phyloP scores from a whole-genome alignment of 1,140 invertebrate genomes.

The Lerema accius region DNA sequence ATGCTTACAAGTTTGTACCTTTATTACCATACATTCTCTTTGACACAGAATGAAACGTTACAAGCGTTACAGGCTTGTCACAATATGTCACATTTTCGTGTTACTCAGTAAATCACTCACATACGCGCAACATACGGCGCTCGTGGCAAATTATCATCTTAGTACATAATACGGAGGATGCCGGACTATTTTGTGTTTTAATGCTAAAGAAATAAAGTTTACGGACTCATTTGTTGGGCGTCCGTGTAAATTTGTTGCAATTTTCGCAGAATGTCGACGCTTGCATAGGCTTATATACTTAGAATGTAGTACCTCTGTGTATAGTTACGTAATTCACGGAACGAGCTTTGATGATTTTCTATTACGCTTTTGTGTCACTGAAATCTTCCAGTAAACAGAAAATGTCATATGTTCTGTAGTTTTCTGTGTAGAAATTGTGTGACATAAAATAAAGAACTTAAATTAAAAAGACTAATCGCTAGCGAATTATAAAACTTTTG shows the following conservation, averaged over 20 bases:
- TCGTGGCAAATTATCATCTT: neutral
- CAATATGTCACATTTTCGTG: neutral
- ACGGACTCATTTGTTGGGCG: neutral
- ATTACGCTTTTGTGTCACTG: neutral
- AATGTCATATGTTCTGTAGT: too few relatives aligned
- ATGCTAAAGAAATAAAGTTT: neutral
- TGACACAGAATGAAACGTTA: neutral
- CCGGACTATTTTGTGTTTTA: neutral
- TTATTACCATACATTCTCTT: slow-evolving; percentile 1
- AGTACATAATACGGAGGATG: neutral
- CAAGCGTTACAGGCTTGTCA: neutral
- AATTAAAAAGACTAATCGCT: too few relatives aligned
- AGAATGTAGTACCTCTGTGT: neutral
- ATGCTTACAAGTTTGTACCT: neutral
- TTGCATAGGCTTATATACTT: neutral
- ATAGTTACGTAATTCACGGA: neutral
- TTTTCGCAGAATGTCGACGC: neutral
- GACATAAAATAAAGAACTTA: too few relatives aligned
- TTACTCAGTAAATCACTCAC: neutral
- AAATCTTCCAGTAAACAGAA: too few relatives aligned
- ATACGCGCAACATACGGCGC: neutral
- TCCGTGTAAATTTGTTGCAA: neutral
- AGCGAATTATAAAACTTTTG: too few relatives aligned
- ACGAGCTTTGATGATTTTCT: neutral
- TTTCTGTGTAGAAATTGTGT: too few relatives aligned